Percentiles rank a stretch among this genome's conserved stretches.
These are phyloP conservation scores for Microchirus variegatus DNA, from an alignment of 2,797 vertebrate species.

Conservation along the genomic window DNA sequence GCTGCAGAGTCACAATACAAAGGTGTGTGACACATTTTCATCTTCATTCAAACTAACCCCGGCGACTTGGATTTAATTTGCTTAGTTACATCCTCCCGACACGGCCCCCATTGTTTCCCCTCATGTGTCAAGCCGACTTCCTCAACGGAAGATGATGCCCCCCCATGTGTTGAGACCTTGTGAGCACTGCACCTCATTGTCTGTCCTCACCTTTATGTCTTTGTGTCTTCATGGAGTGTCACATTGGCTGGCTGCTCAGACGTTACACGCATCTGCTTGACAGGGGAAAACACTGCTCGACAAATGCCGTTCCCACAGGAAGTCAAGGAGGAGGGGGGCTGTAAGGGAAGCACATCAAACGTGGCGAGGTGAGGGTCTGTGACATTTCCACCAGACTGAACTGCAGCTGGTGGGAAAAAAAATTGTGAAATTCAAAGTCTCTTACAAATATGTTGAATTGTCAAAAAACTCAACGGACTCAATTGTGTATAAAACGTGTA, in stretches of 20 bases:
- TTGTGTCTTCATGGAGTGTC: conserved; percentile 27
- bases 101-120: conserved; percentile 62
- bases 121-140: conserved; percentile 49
- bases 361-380: conserved; percentile 38
- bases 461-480: background rate
- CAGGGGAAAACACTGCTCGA: conserved; percentile 37
- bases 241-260: conserved; percentile 30
- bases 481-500: no score
- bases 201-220: conserved; percentile 64
- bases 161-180: conserved; percentile 59
- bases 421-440: background rate
- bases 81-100: conserved; percentile 48
- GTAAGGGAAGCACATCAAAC: conserved; percentile 48
- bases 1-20: conserved; percentile 14
- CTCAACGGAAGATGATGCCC: conserved; percentile 67
- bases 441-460: background rate
- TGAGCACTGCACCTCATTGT: conserved; percentile 52
- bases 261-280: conserved; percentile 34
- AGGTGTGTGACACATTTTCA: conserved; percentile 50
- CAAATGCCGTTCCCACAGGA: conserved; percentile 61
- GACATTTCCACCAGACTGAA: conserved; percentile 32
- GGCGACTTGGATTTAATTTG: conserved; percentile 39
- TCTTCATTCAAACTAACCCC: conserved; percentile 39
- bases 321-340: conserved; percentile 22
- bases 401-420: conserved; percentile 49